Percentiles rank a stretch among this genome's conserved stretches.
Evolutionary conservation across 2,888 invertebrate species (phyloP).

Genomic region (Dynastes grantii): DNA sequence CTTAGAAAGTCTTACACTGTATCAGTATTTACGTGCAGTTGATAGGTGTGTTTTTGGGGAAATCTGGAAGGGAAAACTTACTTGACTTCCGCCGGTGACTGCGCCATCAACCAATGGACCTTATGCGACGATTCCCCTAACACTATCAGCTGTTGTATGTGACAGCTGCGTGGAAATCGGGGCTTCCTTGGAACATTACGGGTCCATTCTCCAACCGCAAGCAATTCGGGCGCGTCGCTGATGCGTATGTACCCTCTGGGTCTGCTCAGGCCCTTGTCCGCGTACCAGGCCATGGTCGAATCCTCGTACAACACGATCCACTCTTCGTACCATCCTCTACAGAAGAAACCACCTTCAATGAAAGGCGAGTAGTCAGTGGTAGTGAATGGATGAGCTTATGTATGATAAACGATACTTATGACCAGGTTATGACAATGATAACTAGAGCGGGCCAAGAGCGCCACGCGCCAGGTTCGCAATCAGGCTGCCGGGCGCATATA

Average conservation of each 20-base stretch:
- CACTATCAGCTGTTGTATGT: constrained; percentile 83
- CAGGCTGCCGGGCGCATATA: too few relatives aligned
- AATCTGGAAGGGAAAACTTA: constrained; percentile 68
- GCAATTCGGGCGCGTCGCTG: constrained; percentile 85
- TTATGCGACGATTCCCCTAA: constrained; percentile 79
- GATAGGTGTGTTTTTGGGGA: too few relatives aligned
- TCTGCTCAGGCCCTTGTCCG: constrained; percentile 74
- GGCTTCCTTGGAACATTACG: constrained; percentile 84
- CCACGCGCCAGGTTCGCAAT: too few relatives aligned
- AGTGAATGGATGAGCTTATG: constrained; percentile 29
- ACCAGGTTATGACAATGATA: too few relatives aligned
- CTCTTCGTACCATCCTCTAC: constrained; percentile 88
- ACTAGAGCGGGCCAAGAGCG: too few relatives aligned
- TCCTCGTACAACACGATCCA: constrained; percentile 90
- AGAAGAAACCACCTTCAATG: constrained; percentile 82
- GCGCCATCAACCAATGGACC: constrained; percentile 87
- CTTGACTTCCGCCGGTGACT: constrained; percentile 85
- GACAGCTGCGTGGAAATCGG: constrained; percentile 79
- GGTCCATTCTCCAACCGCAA: constrained; percentile 87
- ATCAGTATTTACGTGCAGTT: too few relatives aligned
- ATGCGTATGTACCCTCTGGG: constrained; percentile 74
- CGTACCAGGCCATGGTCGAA: constrained; percentile 91
- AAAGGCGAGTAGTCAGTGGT: constrained; percentile 41
- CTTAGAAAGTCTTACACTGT: too few relatives aligned
- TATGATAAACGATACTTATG: neutral